Conservation (phyloP, 1,140 invertebrate species). For the Mercenaria mercenaria region DNA sequence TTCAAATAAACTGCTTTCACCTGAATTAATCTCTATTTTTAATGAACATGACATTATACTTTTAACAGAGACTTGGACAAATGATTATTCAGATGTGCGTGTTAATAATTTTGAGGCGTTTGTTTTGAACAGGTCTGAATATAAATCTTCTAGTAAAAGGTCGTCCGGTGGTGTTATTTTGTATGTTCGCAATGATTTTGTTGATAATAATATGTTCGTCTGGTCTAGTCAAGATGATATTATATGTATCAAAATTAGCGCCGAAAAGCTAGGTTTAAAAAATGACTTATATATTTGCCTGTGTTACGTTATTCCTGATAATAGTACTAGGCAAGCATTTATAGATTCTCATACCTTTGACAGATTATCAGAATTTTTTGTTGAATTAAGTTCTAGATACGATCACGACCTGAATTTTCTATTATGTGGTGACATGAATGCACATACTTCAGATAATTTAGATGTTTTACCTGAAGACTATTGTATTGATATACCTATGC, state of each 20-base stretch:
- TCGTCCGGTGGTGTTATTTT: neutral
- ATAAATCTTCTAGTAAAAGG: neutral
- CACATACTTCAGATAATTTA: too few species aligned
- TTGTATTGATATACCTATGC: too few species aligned
- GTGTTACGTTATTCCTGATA: too few species aligned
- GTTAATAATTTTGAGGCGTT: neutral
- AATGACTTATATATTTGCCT: too few species aligned
- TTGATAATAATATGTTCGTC: neutral
- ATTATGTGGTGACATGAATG: too few species aligned
- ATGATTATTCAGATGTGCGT: neutral
- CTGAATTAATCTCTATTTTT: neutral
- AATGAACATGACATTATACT: neutral
- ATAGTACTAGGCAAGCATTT: neutral
- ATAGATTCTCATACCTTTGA: neutral
- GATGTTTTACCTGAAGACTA: too few species aligned
- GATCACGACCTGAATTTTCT: neutral
- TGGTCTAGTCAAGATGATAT: neutral
- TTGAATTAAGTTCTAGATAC: neutral
- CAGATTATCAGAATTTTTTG: neutral
- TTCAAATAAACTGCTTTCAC: neutral
- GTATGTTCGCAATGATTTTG: neutral
- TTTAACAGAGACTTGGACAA: neutral
- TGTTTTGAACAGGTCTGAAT: neutral
- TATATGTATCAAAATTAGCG: too few species aligned
- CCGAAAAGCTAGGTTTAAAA: too few species aligned